These are phyloP conservation scores for Trichopoda pennipes DNA, from an alignment of 2,888 invertebrate species.

Conservation along the genomic window DNA sequence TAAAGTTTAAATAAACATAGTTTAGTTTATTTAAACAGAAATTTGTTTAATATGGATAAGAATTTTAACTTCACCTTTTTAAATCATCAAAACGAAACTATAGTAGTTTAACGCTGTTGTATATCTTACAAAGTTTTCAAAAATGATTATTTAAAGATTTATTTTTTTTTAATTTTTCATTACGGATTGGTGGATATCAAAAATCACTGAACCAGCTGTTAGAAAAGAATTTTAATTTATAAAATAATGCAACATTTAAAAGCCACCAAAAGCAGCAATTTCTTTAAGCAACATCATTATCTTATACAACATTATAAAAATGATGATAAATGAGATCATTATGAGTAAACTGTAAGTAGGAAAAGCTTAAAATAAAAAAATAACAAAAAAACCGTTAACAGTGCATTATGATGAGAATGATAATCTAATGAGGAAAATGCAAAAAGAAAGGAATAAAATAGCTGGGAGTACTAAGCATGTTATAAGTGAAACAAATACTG, in stretches of 20 bases:
- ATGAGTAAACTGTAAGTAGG: constrained; percentile 29
- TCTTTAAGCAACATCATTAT: constrained; percentile 35
- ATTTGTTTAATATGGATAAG: too few relatives aligned
- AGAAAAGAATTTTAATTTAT: constrained; percentile 61
- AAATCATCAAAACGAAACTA: too few relatives aligned
- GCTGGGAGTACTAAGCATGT: not conserved
- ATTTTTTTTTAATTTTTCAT: constrained; percentile 6
- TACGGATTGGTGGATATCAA: constrained; percentile 34
- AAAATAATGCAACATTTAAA: constrained; percentile 55
- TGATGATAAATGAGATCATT: constrained; percentile 27
- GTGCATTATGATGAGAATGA: constrained; percentile 51
- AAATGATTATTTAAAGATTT: constrained; percentile 29
- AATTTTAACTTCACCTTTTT: too few relatives aligned
- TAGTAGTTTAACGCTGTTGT: too few relatives aligned
- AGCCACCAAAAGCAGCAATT: constrained; percentile 41
- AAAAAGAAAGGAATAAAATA: constrained; percentile 2
- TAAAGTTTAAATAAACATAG: not conserved
- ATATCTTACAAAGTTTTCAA: too few relatives aligned
- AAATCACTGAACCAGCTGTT: constrained; percentile 27
- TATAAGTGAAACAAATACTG: constrained; percentile 4
- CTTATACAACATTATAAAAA: constrained; percentile 8
- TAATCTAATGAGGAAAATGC: constrained; percentile 51
- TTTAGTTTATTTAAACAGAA: too few relatives aligned
- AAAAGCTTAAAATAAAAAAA: constrained; percentile 5
- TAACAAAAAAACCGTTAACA: constrained; percentile 59